Conservation (phyloP, 1,140 invertebrate genomes). For the Megathymus violae region DNA sequence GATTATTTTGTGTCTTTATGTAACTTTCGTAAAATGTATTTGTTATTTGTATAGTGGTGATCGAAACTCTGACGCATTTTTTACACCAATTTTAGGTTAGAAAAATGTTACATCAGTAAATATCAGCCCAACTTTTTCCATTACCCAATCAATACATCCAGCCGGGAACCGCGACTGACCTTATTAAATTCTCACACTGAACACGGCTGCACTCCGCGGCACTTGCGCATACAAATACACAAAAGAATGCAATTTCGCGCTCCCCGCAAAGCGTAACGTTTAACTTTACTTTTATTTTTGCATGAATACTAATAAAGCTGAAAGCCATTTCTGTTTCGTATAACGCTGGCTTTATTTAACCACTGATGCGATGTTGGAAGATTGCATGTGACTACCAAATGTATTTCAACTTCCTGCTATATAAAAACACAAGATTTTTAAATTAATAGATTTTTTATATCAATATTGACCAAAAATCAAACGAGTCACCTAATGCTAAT, state of each 20-base stretch:
- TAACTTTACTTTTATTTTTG: constrained; percentile 28
- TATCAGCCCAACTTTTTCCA: not conserved
- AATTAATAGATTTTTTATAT: too few species aligned
- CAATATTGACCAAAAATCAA: too few species aligned
- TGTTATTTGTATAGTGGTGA: too few species aligned
- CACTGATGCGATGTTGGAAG: not conserved
- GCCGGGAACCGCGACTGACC: constrained; percentile 32
- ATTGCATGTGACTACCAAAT: not conserved
- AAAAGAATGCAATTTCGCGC: constrained; percentile 29
- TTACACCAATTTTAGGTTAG: too few species aligned
- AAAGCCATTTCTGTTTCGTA: constrained; percentile 12
- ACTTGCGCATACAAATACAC: constrained; percentile 30
- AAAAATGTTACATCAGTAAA: too few species aligned
- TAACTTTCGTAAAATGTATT: too few species aligned
- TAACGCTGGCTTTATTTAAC: not conserved
- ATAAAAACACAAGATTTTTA: too few species aligned
- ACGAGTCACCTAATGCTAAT: too few species aligned
- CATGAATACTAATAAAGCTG: constrained; percentile 30
- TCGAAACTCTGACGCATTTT: too few species aligned
- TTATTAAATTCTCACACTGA: constrained; percentile 54
- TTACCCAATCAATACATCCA: constrained; percentile 22
- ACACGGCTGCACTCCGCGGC: constrained; percentile 19
- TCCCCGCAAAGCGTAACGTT: constrained; percentile 25
- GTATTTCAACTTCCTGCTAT: not conserved
- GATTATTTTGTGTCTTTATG: too few species aligned